These are phyloP conservation scores for Sarcophaga peregrina DNA, from an alignment of 1,140 invertebrate genomes.

Conservation along the genomic window DNA sequence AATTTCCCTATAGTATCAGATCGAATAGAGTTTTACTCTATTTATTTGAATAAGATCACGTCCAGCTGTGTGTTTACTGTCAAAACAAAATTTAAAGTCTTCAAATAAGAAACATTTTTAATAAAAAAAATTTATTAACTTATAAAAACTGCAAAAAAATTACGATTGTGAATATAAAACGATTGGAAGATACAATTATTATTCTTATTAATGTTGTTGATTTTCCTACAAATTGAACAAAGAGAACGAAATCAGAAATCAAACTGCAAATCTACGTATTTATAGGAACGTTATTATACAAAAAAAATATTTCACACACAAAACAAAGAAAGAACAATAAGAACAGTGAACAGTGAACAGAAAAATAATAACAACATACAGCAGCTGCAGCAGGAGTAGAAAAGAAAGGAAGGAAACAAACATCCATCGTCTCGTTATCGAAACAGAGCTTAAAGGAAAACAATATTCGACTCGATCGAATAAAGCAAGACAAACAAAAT, in stretches of 20 bases:
- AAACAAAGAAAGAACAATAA: not conserved
- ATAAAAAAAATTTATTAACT: not conserved
- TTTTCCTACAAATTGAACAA: not conserved
- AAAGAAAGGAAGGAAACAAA: not conserved
- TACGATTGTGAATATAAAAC: not conserved
- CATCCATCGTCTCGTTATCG: no score
- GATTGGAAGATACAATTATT: not conserved
- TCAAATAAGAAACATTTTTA: not conserved
- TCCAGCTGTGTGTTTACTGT: not conserved
- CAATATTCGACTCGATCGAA: no score
- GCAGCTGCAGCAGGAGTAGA: not conserved
- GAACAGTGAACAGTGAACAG: not conserved
- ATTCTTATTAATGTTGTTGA: not conserved
- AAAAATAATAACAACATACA: not conserved
- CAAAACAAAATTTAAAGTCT: not conserved
- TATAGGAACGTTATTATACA: no score
- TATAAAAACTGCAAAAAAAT: slow-evolving; percentile 21
- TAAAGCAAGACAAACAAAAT: not conserved
- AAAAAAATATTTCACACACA: not conserved
- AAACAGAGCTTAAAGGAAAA: no score
- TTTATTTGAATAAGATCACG: not conserved
- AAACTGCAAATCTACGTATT: not conserved
- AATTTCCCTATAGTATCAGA: no score
- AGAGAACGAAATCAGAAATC: not conserved
- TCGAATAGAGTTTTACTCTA: not conserved